Evolutionary conservation across 2,888 invertebrate genomes (phyloP), one percentile per base, ranked within the genome.

Genomic region (Hololepta plana): DNA sequence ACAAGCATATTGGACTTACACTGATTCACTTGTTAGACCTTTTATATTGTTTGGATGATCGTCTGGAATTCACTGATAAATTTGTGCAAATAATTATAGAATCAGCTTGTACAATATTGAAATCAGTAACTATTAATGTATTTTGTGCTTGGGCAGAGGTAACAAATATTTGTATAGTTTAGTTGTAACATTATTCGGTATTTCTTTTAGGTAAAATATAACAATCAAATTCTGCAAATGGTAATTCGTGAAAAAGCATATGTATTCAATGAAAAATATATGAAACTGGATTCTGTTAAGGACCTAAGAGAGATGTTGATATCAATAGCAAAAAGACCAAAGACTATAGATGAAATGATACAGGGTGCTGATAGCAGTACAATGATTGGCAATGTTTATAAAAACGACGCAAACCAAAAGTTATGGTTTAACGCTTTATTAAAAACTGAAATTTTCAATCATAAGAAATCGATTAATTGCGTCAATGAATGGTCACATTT

Each of bases 81-180:
- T 33, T 43, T 23, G 32, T 29, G 22, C 35, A 34, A 30, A 38
- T 51, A 21, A 31, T 45, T 6, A 27, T 49, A 4, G 28, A 32
- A 15, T 34, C 42, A 3, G 37, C 42, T 15, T 37, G 36, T 26
- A 32, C 32, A 6, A 27, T 53, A 16, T 30, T 46, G 24, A 40
- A 40, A 30, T 39, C 38, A 25, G 40, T 54, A 15, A 46, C 53
- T 8, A 21, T 54, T 8, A 37, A 47, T 34, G 43, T 51, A 3
- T 54, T 38, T 17, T 17, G 45, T 35, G 27, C 36, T 23, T 54
- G 53, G 53, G 49, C 47, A 10, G 52, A 54, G 42, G 51, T 51
- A 40, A 39, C 20, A 15, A 9, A 20, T 26, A 22, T n/a, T 24
- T 16, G 16, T 27, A 16, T 31, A 15, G 8, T 22, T 19, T 16